A percentile compares a stretch with the other conserved stretches of the same genome.
Conservation (phyloP, 2,797 vertebrate species). For the Muscicapa comitata region DNA sequence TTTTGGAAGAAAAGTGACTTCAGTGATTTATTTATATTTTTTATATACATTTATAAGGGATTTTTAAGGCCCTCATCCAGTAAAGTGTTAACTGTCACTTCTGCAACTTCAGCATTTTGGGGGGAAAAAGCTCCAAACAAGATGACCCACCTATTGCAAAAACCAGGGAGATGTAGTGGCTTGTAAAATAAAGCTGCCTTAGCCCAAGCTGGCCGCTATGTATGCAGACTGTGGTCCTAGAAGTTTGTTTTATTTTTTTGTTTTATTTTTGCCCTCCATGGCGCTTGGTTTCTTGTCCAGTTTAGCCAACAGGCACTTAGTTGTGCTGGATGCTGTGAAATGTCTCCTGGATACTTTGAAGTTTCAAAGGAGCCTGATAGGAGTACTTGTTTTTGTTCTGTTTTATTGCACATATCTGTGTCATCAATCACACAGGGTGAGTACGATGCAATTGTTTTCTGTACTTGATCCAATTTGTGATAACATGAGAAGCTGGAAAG, state of each 20-base stretch:
- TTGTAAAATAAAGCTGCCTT: neutral
- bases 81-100: neutral
- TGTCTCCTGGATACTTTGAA: neutral
- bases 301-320: neutral
- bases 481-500: neutral
- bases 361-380: neutral
- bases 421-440: neutral
- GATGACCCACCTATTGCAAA: neutral
- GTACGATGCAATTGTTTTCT: neutral
- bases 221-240: neutral
- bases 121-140: neutral
- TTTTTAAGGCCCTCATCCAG: neutral
- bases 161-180: neutral
- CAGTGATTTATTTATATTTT: neutral
- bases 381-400: neutral
- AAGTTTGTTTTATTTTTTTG: neutral
- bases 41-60: too few species aligned
- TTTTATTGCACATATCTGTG: neutral
- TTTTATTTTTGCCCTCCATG: neutral
- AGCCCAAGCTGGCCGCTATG: neutral
- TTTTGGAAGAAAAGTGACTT: neutral
- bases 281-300: neutral
- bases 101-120: neutral
- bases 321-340: neutral
- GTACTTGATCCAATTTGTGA: neutral